Evolutionary conservation across 2,888 invertebrate species (phyloP).

Genomic region (Parthenolecanium corni): DNA sequence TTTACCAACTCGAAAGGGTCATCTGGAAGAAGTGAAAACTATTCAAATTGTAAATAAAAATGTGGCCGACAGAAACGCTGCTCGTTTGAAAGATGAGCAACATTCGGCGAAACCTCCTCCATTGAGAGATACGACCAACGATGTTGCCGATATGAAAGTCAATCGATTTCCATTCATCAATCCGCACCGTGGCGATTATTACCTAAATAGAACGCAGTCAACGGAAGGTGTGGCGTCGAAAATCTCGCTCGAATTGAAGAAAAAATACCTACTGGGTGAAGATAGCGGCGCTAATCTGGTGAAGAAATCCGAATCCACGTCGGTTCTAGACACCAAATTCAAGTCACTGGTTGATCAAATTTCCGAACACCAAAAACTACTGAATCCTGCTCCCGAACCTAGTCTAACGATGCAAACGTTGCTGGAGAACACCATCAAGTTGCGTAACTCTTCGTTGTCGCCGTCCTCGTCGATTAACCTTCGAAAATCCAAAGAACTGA

Average conservation of each 20-base stretch:
- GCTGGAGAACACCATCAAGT: slow-evolving; percentile 43
- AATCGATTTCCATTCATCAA: slow-evolving; percentile 42
- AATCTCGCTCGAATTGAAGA: slow-evolving; percentile 73
- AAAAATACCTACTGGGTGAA: slow-evolving; percentile 68
- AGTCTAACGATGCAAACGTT: slow-evolving; percentile 59
- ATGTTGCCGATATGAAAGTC: slow-evolving; percentile 20
- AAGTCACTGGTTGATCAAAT: slow-evolving; percentile 74
- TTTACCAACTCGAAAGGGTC: slow-evolving; percentile 12
- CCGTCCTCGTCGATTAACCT: slow-evolving; percentile 29
- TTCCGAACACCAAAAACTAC: slow-evolving; percentile 73
- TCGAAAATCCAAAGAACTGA: slow-evolving; percentile 32
- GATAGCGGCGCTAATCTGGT: slow-evolving; percentile 45
- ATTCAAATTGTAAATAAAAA: slow-evolving; percentile 22
- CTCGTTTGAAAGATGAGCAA: background rate
- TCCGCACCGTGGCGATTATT: slow-evolving; percentile 57
- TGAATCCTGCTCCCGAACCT: slow-evolving; percentile 62
- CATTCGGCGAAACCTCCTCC: background rate
- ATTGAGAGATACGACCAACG: background rate
- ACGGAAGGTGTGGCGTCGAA: slow-evolving; percentile 80
- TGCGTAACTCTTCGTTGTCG: slow-evolving; percentile 32
- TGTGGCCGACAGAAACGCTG: background rate
- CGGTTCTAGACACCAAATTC: slow-evolving; percentile 71
- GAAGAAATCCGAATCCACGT: slow-evolving; percentile 69
- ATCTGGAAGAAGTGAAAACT: slow-evolving; percentile 19
- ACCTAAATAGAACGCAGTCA: slow-evolving; percentile 69